Evolutionary conservation across 2,113 vertebrate genomes (phyloP).

Genomic region (cattle (Bos taurus)): ARS-UCD2.0 NC_037331.1:114276501-114277000

Average conservation of each 20-base stretch:
- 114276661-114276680: fast-evolving
- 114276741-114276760: not conserved
- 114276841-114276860: not conserved
- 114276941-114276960: not conserved
- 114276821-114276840: not conserved
- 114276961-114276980: not conserved
- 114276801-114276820: not conserved
- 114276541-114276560: not conserved
- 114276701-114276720: not conserved
- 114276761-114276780: not conserved
- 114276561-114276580: not conserved
- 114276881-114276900: not conserved
- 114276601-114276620: not conserved
- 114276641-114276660: not conserved
- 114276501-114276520: no score
- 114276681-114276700: not conserved
- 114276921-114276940: not conserved
- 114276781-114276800: not conserved
- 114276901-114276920: not conserved
- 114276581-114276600: not conserved
- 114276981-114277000: not conserved
- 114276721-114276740: not conserved
- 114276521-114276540: not conserved
- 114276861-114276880: not conserved
- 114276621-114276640: no score